A percentile compares a stretch with the other conserved stretches of the same genome.
phyloP scores from a whole-genome alignment of 2,113 vertebrate species.

The Elachura formosa region DNA sequence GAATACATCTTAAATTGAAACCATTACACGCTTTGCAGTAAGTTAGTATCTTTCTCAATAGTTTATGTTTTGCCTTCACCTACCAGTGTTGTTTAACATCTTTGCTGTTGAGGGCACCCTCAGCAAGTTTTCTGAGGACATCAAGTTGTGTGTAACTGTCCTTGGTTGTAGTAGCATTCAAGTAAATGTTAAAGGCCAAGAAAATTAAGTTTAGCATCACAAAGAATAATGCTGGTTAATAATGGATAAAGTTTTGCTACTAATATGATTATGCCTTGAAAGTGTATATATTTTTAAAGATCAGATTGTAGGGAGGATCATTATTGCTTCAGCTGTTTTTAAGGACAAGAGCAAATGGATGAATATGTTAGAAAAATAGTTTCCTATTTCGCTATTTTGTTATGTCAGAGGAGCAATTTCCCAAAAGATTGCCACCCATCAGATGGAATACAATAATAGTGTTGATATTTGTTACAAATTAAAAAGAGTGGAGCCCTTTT shows the following conservation, averaged over 20 bases:
- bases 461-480: background rate
- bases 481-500: background rate
- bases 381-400: background rate
- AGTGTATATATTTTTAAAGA: background rate
- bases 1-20: background rate
- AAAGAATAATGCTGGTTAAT: background rate
- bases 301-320: background rate
- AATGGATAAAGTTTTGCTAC: background rate
- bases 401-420: background rate
- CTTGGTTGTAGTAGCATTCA: background rate
- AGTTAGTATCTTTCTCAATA: background rate
- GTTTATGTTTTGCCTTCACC: background rate
- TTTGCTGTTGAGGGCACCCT: background rate
- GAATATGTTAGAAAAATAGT: background rate
- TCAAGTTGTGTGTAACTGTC: background rate
- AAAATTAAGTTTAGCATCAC: background rate
- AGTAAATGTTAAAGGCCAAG: background rate
- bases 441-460: background rate
- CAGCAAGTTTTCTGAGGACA: background rate
- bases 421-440: background rate
- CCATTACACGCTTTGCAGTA: background rate
- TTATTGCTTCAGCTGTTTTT: background rate
- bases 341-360: background rate
- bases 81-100: rapidly evolving
- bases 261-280: background rate